phyloP scores from a whole-genome alignment of 2,113 vertebrate species.

The Varanus salvator region DNA sequence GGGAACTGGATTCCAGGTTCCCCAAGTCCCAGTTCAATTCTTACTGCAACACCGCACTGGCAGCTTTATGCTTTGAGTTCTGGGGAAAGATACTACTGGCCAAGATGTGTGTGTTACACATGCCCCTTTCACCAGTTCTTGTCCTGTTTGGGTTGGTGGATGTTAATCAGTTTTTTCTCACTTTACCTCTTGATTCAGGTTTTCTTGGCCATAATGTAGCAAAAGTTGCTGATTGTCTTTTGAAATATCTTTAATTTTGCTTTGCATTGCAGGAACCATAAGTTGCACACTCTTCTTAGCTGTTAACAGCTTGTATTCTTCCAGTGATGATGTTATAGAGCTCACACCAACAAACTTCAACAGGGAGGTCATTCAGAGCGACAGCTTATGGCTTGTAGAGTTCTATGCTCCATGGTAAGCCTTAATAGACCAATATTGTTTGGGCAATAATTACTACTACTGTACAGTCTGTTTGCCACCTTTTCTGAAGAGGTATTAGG shows the following conservation, averaged over 20 bases:
- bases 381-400: slow-evolving; percentile 93
- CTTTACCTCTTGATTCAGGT: not conserved
- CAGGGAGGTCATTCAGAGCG: slow-evolving; percentile 92
- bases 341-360: slow-evolving; percentile 93
- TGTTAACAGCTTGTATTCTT: slow-evolving; percentile 85
- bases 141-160: not conserved
- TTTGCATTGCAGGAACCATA: slow-evolving; percentile 81
- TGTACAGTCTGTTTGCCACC: not conserved
- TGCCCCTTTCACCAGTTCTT: not conserved
- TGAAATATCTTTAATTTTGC: slow-evolving; percentile 9
- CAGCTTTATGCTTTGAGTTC: not conserved
- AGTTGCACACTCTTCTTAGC: slow-evolving; percentile 84
- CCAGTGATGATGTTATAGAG: slow-evolving; percentile 91
- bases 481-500: not conserved
- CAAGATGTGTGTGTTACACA: not conserved
- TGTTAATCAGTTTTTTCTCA: no score
- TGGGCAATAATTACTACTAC: not conserved
- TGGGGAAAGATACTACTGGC: not conserved
- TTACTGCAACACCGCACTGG: no score
- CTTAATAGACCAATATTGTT: not conserved
- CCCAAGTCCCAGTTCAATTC: no score
- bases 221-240: not conserved
- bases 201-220: not conserved
- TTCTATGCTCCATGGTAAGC: slow-evolving; percentile 98
- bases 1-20: no score